phyloP scores from a whole-genome alignment of 53 echinoderm and acorn worm genomes.

The Temnopleurus reevesii region DNA sequence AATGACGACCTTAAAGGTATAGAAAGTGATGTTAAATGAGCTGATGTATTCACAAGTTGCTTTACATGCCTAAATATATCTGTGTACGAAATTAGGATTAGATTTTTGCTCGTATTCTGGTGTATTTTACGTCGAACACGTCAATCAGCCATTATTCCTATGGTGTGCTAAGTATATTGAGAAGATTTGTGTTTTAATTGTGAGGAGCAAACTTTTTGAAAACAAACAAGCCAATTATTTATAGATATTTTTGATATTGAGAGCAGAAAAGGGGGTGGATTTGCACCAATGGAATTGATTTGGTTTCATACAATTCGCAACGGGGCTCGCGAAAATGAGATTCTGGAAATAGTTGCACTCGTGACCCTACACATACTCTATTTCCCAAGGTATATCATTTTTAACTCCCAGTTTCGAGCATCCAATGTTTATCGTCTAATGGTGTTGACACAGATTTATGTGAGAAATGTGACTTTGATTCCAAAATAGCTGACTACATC shows the following conservation, averaged over 20 bases:
- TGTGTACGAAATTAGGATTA: too few species aligned
- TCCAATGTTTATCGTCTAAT: not conserved
- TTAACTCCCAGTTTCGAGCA: constrained; percentile 6
- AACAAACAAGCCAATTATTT: too few species aligned
- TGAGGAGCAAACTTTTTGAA: too few species aligned
- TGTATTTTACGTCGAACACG: too few species aligned
- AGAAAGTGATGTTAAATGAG: too few species aligned
- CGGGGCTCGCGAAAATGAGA: not conserved
- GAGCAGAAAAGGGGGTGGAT: not conserved
- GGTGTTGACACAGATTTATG: constrained; percentile 22
- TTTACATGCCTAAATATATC: too few species aligned
- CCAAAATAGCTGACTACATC: constrained; percentile 20
- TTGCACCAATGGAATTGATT: not conserved
- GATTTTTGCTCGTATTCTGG: too few species aligned
- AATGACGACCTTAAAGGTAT: too few species aligned
- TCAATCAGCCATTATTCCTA: too few species aligned
- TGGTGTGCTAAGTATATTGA: too few species aligned
- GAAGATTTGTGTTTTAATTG: too few species aligned
- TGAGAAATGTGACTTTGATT: constrained; percentile 33
- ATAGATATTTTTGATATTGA: not conserved
- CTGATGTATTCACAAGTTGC: too few species aligned
- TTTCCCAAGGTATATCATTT: constrained; percentile 12
- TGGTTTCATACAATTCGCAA: not conserved
- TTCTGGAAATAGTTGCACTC: constrained; percentile 15
- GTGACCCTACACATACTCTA: not conserved